A percentile compares a stretch with the other conserved stretches of the same genome.
phyloP scores from a whole-genome alignment of 2,113 vertebrate genomes.

The Pelusios castaneus region DNA sequence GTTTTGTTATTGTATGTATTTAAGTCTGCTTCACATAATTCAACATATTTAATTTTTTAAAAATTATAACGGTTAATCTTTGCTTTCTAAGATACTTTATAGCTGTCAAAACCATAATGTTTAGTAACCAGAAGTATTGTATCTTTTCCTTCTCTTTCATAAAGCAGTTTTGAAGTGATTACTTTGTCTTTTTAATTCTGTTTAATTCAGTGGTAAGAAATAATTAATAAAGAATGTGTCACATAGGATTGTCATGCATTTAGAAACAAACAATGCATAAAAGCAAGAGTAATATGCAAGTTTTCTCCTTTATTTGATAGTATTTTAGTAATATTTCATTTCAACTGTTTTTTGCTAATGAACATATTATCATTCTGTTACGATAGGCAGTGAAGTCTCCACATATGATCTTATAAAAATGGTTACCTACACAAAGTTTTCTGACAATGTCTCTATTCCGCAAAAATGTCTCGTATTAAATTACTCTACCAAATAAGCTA shows the following conservation, averaged over 20 bases:
- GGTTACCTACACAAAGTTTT: background rate
- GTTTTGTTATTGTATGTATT: background rate
- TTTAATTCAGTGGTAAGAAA: background rate
- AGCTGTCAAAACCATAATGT: background rate
- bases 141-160: background rate
- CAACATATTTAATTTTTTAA: background rate
- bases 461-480: conserved; percentile 30
- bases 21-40: background rate
- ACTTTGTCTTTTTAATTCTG: background rate
- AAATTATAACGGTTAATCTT: background rate
- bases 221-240: background rate
- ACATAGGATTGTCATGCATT: background rate
- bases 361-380: conserved; percentile 9
- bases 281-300: background rate
- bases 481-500: conserved; percentile 38
- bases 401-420: conserved; percentile 15
- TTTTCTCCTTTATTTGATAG: background rate
- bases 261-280: background rate
- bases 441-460: background rate
- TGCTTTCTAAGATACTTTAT: background rate
- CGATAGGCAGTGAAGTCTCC: background rate
- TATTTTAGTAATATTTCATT: background rate
- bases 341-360: background rate
- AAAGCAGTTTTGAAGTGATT: background rate
- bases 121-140: background rate